Conservation (phyloP, 2,797 vertebrate species). For the Brachyrhaphis roseni region DNA sequence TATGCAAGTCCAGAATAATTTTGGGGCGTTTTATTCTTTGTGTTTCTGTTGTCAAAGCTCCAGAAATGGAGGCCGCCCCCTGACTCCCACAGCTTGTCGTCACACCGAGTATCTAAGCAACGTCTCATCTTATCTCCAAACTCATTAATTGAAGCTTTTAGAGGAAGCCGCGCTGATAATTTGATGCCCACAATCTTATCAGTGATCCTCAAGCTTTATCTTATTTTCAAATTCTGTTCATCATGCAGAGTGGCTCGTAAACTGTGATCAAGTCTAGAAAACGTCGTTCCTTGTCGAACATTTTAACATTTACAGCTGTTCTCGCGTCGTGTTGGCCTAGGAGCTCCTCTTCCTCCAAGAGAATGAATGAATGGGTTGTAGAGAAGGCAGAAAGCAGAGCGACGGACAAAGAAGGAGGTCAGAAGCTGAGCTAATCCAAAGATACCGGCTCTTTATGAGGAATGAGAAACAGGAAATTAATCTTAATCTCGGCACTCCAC, state of each 20-base stretch:
- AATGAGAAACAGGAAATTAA: slow-evolving; percentile 64
- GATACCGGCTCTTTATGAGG: slow-evolving; percentile 56
- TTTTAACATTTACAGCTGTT: neutral
- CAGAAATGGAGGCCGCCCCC: neutral
- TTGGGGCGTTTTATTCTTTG: neutral
- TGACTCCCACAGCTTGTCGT: neutral
- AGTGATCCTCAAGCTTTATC: neutral
- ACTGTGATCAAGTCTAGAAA: neutral
- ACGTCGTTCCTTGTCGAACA: neutral
- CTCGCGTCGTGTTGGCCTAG: slow-evolving; percentile 17
- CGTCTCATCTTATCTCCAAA: slow-evolving; percentile 17
- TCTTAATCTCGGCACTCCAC: slow-evolving; percentile 35
- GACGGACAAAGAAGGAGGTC: slow-evolving; percentile 40
- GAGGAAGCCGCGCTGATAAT: slow-evolving; percentile 2
- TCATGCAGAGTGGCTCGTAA: neutral
- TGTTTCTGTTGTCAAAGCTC: neutral
- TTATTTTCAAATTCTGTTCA: neutral
- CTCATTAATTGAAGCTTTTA: slow-evolving; percentile 22
- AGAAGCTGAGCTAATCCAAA: slow-evolving; percentile 55
- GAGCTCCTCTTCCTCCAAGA: slow-evolving; percentile 24
- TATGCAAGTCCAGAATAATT: neutral
- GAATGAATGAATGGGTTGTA: slow-evolving; percentile 37
- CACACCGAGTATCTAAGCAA: neutral
- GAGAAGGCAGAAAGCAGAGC: slow-evolving; percentile 8
- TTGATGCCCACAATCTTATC: slow-evolving; percentile 17